phyloP scores from a whole-genome alignment of 1,140 invertebrate species.

The Drepana arcuata region DNA sequence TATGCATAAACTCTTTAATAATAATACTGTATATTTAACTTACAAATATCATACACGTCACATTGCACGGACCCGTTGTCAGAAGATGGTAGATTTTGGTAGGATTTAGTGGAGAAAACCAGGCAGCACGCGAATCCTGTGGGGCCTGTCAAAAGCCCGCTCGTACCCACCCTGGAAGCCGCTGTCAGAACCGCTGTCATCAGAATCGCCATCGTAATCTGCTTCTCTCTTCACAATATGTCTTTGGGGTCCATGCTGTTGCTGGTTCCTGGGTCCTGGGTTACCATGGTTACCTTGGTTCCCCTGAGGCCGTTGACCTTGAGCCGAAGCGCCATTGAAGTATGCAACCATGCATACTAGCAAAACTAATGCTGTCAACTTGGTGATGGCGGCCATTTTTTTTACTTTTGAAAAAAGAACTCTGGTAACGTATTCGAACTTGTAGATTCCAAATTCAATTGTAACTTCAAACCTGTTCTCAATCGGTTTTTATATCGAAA shows the following conservation, averaged over 20 bases:
- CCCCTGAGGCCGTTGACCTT: no score
- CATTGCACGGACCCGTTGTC: constrained; percentile 7
- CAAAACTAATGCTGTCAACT: constrained; percentile 9
- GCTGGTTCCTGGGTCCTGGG: no score
- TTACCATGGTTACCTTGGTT: no score
- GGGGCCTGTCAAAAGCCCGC: constrained; percentile 29
- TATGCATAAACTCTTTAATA: constrained; percentile 9
- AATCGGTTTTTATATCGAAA: background rate
- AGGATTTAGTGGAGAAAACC: constrained; percentile 41
- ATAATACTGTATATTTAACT: background rate
- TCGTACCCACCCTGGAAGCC: constrained; percentile 19
- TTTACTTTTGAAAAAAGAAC: background rate
- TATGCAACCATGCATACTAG: constrained; percentile 3
- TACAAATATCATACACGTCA: constrained; percentile 2
- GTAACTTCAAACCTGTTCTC: background rate
- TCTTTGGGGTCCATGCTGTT: background rate
- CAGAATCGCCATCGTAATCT: constrained; percentile 3
- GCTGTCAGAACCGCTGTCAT: constrained; percentile 16
- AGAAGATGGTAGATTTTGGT: background rate
- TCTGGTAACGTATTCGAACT: no score
- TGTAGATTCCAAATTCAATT: constrained; percentile 3
- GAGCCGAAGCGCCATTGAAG: background rate
- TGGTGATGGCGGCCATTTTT: constrained; percentile 9
- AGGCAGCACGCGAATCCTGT: constrained; percentile 38
- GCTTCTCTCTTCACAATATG: constrained; percentile 13